Percentiles rank a stretch among this genome's conserved stretches.
Evolutionary conservation across 1,140 invertebrate species (phyloP).

Genomic region (Tetragonula clypearis): DNA sequence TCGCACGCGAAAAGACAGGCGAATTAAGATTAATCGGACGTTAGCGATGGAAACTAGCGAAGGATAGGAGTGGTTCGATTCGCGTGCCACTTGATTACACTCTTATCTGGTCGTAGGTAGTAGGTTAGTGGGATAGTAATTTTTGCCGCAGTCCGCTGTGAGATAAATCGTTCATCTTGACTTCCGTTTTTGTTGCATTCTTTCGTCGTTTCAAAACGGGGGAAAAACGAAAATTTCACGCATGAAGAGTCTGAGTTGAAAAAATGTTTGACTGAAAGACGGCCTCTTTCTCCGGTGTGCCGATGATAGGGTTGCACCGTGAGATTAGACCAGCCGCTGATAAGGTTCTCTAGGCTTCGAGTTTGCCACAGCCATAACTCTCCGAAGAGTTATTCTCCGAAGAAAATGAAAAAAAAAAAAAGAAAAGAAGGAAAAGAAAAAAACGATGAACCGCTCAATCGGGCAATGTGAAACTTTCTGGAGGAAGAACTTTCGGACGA

Average conservation of each 20-base stretch:
- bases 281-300: not conserved
- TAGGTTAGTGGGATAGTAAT: slow-evolving; percentile 61
- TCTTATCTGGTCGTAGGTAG: slow-evolving; percentile 46
- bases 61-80: slow-evolving; percentile 24
- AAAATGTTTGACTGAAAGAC: not conserved
- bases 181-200: slow-evolving; percentile 23
- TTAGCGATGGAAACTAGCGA: not conserved
- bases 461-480: slow-evolving; percentile 1
- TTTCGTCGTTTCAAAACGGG: not conserved
- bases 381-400: not conserved
- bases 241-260: not conserved
- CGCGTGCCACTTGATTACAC: not conserved
- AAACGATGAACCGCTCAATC: not conserved
- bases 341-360: not conserved
- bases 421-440: too few relatives aligned
- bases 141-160: slow-evolving; percentile 18
- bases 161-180: slow-evolving; percentile 16
- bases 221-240: slow-evolving; percentile 34
- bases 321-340: slow-evolving; percentile 21
- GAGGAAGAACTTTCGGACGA: not conserved
- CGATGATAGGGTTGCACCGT: slow-evolving; percentile 37
- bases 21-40: slow-evolving; percentile 25
- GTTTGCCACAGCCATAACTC: not conserved
- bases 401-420: not conserved
- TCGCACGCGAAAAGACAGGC: not conserved